Evolutionary conservation across 2,797 vertebrate genomes (phyloP).

Genomic region (Scyliorhinus canicula): DNA sequence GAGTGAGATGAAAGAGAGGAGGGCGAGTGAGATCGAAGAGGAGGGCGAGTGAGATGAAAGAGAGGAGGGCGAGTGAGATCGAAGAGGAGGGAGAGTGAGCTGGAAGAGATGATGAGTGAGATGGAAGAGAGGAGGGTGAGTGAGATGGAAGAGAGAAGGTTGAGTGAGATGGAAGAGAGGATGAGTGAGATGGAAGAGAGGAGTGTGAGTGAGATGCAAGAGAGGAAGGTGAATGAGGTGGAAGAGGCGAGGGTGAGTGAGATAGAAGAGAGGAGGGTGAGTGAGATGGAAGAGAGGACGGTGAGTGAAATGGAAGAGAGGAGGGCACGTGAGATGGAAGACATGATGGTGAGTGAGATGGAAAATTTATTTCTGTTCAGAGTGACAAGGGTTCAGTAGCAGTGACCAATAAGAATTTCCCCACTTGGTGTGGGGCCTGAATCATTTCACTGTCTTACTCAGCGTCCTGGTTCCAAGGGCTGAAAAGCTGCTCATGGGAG

Average conservation of each 20-base stretch:
- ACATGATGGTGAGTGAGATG: too few species aligned
- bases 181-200: too few species aligned
- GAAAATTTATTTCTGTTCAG: background rate
- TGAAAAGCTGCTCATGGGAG: background rate
- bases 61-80: background rate
- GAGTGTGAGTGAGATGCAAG: too few species aligned
- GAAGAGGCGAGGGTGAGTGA: too few species aligned
- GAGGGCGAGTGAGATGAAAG: background rate
- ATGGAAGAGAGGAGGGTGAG: background rate
- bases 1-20: too few species aligned
- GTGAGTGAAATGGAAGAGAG: too few species aligned
- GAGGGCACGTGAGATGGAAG: too few species aligned
- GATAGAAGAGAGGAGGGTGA: too few species aligned
- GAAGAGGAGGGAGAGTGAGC: background rate
- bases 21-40: background rate
- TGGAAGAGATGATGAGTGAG: background rate
- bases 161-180: too few species aligned
- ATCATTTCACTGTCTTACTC: too few species aligned
- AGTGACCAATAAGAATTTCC: background rate
- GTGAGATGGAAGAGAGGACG: too few species aligned
- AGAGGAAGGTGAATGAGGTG: too few species aligned
- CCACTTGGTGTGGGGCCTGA: background rate
- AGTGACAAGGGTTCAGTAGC: background rate
- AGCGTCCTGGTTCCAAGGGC: background rate
- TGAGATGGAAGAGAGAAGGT: background rate